A percentile compares a stretch with the other conserved stretches of the same genome.
phyloP scores from a whole-genome alignment of 2,888 invertebrate genomes.

The Seladonia tumulorum region DNA sequence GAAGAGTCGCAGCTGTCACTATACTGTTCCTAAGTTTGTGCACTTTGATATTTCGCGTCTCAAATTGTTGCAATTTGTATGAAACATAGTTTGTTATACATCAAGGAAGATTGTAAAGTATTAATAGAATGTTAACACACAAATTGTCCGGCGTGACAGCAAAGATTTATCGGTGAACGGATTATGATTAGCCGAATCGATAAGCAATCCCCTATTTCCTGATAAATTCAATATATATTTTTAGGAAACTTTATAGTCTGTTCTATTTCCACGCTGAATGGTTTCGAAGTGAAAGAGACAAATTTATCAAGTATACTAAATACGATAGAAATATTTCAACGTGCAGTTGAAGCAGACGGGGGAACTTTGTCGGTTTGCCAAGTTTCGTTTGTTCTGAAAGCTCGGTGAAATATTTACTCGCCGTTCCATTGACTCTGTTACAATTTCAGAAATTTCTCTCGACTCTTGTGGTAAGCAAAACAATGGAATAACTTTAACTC shows the following conservation, averaged over 20 bases:
- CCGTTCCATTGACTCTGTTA: background rate
- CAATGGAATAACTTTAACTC: background rate
- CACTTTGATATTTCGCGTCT: no score
- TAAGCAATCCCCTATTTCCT: background rate
- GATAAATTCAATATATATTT: background rate
- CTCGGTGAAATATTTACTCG: background rate
- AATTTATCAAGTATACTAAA: no score
- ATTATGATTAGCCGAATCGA: background rate
- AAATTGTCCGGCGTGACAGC: background rate
- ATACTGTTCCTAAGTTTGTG: background rate
- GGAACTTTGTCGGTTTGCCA: background rate
- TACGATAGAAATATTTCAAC: no score
- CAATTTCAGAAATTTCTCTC: background rate
- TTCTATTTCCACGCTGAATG: background rate
- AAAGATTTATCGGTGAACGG: background rate
- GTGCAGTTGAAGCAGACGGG: no score
- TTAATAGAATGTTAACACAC: background rate
- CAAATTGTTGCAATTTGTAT: background rate
- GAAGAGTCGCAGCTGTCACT: slow-evolving; percentile 23
- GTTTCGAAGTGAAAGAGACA: background rate
- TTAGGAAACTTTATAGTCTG: background rate
- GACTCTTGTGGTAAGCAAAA: background rate
- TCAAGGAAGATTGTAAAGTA: background rate
- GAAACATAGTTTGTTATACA: background rate
- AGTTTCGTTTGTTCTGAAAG: background rate